Conservation (phyloP, 2,113 vertebrate species). For the Trichechus manatus region DNA sequence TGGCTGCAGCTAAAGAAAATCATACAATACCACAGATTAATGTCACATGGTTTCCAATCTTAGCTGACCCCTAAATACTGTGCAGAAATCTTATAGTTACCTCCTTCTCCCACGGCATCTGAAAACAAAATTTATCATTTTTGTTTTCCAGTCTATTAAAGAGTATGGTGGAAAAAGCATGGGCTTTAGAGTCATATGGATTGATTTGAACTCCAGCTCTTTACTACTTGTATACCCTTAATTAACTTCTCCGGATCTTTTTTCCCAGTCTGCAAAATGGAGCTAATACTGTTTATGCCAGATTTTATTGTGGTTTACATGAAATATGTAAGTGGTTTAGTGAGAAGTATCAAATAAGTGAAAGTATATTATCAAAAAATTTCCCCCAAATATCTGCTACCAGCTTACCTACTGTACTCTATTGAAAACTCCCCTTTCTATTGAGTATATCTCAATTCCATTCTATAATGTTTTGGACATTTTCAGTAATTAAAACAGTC, state of each 20-base stretch:
- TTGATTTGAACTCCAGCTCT: slow-evolving; percentile 17
- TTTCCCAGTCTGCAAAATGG: background rate
- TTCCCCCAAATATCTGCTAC: background rate
- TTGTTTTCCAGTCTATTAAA: slow-evolving; percentile 47
- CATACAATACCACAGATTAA: background rate
- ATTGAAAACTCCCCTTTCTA: background rate
- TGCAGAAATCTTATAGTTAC: background rate
- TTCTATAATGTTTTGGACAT: background rate
- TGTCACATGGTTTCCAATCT: slow-evolving; percentile 26
- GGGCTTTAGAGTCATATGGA: background rate
- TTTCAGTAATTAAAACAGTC: slow-evolving; percentile 19
- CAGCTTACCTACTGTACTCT: background rate
- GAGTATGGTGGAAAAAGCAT: background rate
- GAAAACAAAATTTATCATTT: slow-evolving; percentile 24
- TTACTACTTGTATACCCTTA: background rate
- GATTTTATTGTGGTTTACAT: background rate
- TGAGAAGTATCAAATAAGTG: background rate
- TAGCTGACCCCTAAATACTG: background rate
- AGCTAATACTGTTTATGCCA: background rate
- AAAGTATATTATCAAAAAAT: background rate
- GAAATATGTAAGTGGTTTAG: background rate
- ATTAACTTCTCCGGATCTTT: slow-evolving; percentile 20
- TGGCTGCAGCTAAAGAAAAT: slow-evolving; percentile 14
- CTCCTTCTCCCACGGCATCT: background rate
- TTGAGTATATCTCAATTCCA: background rate